Percentiles rank a stretch among this genome's conserved stretches.
Conservation (phyloP, 2,888 invertebrate species). For the Pyrrhosoma nymphula region DNA sequence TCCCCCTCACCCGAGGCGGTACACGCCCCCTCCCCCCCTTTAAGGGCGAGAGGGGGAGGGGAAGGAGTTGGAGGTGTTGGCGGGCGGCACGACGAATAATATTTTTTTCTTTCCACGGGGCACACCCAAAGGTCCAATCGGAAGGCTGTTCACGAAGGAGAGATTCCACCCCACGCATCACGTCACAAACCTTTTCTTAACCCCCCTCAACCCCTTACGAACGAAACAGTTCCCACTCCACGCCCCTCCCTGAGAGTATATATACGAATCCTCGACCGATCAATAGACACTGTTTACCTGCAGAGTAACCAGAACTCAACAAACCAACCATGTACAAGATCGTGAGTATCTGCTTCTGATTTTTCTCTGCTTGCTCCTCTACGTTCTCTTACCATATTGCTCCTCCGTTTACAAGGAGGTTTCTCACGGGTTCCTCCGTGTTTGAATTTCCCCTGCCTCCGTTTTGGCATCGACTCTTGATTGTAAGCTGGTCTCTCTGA, state of each 20-base stretch:
- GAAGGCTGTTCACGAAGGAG: background rate
- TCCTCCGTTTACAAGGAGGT: too few species aligned
- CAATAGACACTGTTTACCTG: slow-evolving; percentile 44
- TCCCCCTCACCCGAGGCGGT: background rate
- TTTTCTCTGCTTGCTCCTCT: background rate
- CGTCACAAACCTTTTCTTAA: background rate
- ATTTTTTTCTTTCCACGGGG: background rate
- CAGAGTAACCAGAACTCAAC: slow-evolving; percentile 48
- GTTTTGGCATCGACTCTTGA: too few species aligned
- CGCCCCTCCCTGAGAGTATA: background rate
- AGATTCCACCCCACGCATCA: background rate
- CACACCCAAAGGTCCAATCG: background rate
- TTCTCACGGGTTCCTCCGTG: too few species aligned
- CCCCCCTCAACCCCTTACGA: background rate
- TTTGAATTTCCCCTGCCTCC: too few species aligned
- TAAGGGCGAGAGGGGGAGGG: too few species aligned
- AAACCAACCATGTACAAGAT: slow-evolving; percentile 58
- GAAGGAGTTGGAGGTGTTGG: background rate
- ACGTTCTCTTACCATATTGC: too few species aligned
- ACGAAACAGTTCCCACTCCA: background rate
- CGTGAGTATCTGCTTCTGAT: slow-evolving; percentile 9
- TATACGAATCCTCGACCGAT: background rate
- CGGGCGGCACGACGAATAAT: background rate
- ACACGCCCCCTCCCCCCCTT: background rate
- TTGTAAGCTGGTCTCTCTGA: too few species aligned